Evolutionary conservation across 2,113 vertebrate species (phyloP).

Genomic region (Sylvicapra grimmia): DNA sequence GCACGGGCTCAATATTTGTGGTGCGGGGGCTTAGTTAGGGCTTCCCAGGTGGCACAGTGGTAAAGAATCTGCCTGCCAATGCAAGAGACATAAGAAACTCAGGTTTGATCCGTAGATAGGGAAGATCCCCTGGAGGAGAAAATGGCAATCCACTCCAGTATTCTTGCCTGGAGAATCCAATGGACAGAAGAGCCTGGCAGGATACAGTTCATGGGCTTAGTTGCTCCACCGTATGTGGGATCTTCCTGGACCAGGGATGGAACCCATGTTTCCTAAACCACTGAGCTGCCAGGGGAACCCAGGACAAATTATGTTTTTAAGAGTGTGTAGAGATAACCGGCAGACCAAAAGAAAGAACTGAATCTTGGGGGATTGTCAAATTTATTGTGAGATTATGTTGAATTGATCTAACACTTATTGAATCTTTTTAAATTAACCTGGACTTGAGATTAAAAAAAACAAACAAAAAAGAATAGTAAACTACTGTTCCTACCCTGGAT

Average conservation of each 20-base stretch:
- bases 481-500: not conserved
- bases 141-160: not conserved
- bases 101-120: fast-evolving
- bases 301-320: not conserved
- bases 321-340: not conserved
- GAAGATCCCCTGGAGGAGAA: not conserved
- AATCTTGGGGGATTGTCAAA: not conserved
- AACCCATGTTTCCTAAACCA: not conserved
- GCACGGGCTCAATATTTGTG: not conserved
- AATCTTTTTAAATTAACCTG: not conserved
- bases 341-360: not conserved
- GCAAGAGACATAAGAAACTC: not conserved
- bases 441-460: not conserved
- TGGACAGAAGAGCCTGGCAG: not conserved
- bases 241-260: not conserved
- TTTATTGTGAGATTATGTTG: not conserved
- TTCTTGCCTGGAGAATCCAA: not conserved
- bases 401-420: not conserved
- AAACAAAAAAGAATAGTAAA: not conserved
- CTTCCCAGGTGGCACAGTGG: not conserved
- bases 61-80: not conserved
- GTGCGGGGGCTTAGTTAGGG: not conserved
- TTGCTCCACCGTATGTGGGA: not conserved
- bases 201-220: not conserved
- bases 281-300: not conserved